These are phyloP conservation scores for Borostomias antarcticus DNA, from an alignment of 2,797 vertebrate species.

Conservation along the genomic window DNA sequence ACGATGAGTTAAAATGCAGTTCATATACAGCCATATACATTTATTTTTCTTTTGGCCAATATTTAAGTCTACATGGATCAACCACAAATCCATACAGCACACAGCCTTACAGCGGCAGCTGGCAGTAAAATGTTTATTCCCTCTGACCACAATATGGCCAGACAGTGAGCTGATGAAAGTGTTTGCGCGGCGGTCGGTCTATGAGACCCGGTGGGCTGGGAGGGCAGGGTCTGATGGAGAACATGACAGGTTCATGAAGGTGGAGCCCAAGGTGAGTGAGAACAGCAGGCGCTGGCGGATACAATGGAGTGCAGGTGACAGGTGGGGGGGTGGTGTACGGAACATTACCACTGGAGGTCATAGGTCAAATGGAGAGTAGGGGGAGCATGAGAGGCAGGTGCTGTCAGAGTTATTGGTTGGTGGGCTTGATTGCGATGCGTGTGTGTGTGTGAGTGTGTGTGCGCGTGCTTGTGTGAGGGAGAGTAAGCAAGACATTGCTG, in stretches of 20 bases:
- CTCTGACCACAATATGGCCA: slow-evolving; percentile 59
- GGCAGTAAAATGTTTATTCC: slow-evolving; percentile 39
- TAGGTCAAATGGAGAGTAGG: slow-evolving; percentile 63
- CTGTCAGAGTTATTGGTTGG: slow-evolving; percentile 57
- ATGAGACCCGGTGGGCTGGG: slow-evolving; percentile 35
- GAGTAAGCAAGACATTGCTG: slow-evolving; percentile 7
- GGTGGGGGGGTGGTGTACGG: slow-evolving; percentile 28
- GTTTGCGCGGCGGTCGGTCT: slow-evolving; percentile 46
- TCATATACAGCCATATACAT: slow-evolving; percentile 43
- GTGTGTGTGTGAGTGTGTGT: slow-evolving; percentile 17
- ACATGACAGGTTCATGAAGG: slow-evolving; percentile 67
- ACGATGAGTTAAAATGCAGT: no score
- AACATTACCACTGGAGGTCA: slow-evolving; percentile 49
- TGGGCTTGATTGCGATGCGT: slow-evolving; percentile 5
- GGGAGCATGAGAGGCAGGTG: slow-evolving; percentile 35
- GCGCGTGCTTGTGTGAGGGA: slow-evolving; percentile 17
- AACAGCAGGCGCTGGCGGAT: slow-evolving; percentile 61
- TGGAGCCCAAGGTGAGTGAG: slow-evolving; percentile 72
- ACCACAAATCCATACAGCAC: slow-evolving; percentile 30
- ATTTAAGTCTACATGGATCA: slow-evolving; percentile 19
- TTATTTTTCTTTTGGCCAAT: slow-evolving; percentile 48
- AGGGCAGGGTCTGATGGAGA: slow-evolving; percentile 69
- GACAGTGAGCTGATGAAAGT: slow-evolving; percentile 62
- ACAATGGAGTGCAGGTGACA: slow-evolving; percentile 69
- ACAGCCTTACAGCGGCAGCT: slow-evolving; percentile 37